A percentile compares a stretch with the other conserved stretches of the same genome.
These are phyloP conservation scores for Porites rus DNA, from an alignment of 92 coral and sea anemone genomes.

Conservation along the genomic window DNA sequence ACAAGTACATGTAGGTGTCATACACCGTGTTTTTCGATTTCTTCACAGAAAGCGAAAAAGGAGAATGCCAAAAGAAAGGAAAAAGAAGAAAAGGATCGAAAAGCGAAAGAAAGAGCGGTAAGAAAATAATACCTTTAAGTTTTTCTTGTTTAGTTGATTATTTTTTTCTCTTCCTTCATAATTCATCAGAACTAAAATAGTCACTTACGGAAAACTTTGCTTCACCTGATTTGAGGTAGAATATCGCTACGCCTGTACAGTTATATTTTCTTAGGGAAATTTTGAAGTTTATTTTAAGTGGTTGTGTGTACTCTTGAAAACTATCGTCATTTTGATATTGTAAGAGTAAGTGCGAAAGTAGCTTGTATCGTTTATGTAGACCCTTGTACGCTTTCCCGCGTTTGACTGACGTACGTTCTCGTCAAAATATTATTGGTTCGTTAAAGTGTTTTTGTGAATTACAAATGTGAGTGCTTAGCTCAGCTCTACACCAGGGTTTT, in stretches of 20 bases:
- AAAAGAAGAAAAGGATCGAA: constrained; percentile 92
- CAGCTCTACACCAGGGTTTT: not conserved
- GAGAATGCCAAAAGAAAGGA: constrained; percentile 92
- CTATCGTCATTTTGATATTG: no score
- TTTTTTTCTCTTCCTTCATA: not conserved
- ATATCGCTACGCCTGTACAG: no score
- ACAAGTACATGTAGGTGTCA: not conserved
- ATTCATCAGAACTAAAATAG: no score
- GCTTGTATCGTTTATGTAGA: not conserved
- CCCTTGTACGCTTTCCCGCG: not conserved
- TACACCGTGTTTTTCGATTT: not conserved
- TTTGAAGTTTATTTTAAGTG: no score
- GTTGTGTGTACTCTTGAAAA: no score
- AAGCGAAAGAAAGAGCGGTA: constrained; percentile 97
- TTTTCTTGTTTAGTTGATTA: not conserved
- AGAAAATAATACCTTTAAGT: constrained; percentile 5
- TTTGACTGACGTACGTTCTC: no score
- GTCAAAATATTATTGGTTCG: no score
- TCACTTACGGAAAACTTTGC: no score
- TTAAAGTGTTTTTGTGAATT: not conserved
- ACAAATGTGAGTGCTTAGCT: not conserved
- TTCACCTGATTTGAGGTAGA: no score
- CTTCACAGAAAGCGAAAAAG: constrained; percentile 79
- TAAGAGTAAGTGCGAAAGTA: no score
- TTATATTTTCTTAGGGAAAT: no score